A percentile compares a stretch with the other conserved stretches of the same genome.
Conservation (phyloP, 64 coral and sea anemone genomes). For the Stichodactyla mertensii region DNA sequence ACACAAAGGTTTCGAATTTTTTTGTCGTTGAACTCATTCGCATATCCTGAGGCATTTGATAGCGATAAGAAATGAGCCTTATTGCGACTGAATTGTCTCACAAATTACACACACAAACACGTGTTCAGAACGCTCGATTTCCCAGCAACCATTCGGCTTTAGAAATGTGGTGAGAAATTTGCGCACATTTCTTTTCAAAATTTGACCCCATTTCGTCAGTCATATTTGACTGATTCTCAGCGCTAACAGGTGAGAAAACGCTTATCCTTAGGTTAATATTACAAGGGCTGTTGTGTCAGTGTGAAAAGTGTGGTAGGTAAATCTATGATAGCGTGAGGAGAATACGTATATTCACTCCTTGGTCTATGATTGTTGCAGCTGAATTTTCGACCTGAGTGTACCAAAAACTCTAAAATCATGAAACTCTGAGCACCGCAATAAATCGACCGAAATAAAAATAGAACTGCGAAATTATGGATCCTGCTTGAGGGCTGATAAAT, state of each 20-base stretch:
- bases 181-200: conserved; percentile 34
- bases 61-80: conserved; percentile 59
- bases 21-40: conserved; percentile 66
- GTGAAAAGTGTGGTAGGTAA: background rate
- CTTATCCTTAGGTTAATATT: background rate
- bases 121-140: conserved; percentile 51
- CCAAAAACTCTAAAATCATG: background rate
- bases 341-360: background rate
- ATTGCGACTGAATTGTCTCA: conserved; percentile 50
- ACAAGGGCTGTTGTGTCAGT: background rate
- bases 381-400: background rate
- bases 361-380: background rate
- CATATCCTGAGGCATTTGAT: conserved; percentile 89
- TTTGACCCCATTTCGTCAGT: conserved; percentile 25
- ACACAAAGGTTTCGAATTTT: conserved; percentile 22
- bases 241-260: background rate
- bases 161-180: conserved; percentile 44
- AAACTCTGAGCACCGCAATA: background rate
- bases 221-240: background rate
- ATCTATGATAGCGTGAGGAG: background rate
- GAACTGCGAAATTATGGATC: background rate
- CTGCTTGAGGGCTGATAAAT: background rate
- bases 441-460: background rate
- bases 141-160: conserved; percentile 44
- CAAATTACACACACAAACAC: conserved; percentile 72